Conservation (phyloP, 64 coral and sea anemone genomes). For the Hydrozoanthus tunicans region DNA sequence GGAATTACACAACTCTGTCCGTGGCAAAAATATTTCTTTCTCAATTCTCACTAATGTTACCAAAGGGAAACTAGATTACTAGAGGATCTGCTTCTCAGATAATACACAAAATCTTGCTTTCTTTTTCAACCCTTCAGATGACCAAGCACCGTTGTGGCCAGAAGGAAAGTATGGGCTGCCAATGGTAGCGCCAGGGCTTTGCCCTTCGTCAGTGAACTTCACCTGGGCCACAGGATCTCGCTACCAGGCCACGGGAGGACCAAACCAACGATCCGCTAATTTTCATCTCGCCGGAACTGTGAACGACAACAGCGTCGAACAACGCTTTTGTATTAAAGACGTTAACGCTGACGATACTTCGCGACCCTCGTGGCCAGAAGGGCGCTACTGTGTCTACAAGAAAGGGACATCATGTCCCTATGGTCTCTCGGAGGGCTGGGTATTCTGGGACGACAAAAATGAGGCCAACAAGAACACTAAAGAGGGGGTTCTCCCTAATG, state of each 20-base stretch:
- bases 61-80: no score
- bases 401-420: constrained; percentile 34
- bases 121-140: background rate
- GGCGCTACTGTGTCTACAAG: constrained; percentile 66
- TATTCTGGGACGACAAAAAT: constrained; percentile 60
- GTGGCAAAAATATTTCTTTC: no score
- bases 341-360: background rate
- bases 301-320: background rate
- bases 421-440: constrained; percentile 34
- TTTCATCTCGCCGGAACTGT: background rate
- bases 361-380: constrained; percentile 62
- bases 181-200: constrained; percentile 2
- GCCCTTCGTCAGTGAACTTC: background rate
- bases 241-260: background rate
- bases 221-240: constrained; percentile 2
- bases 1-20: no score
- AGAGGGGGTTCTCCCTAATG: constrained; percentile 27
- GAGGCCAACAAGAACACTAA: constrained; percentile 2
- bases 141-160: background rate
- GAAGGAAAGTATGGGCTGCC: constrained; percentile 14
- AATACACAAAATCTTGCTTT: background rate
- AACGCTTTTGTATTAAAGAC: constrained; percentile 16
- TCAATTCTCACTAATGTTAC: no score
- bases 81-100: no score
- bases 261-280: background rate